Base-by-base conservation (phyloP, 2,888 invertebrate genomes). In the Heliconius aoede region DNA sequence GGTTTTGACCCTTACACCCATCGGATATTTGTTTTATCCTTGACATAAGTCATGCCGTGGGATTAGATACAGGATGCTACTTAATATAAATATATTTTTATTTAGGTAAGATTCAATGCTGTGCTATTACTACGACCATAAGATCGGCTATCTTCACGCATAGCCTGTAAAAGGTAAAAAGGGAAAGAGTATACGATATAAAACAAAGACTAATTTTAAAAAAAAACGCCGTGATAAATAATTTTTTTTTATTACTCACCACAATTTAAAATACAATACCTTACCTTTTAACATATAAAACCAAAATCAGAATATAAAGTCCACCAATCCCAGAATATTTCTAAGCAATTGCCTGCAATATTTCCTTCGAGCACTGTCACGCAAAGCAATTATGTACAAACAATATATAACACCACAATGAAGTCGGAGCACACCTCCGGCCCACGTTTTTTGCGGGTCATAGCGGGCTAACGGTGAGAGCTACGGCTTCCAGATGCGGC, bases 21-120 rank as follows among this genome's bases (percentile, higher is more conserved):
- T 83, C 90, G 93, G 92, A 91, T 94, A 93, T 93, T 93, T 94
- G 87, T 93, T 91, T 92, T 91, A 91, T 91, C 88, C 85, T 83
- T 81, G 83, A 85, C 87, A 89, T 89, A 91, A 91, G 72, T 72
- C 72, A 72, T 61, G 60, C 91, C 91, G 88, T 89, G 88, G 86
- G 87, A 89, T 85, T 84, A 84, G 79, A 76, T 86, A 86, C 84
- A 84, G 85, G 85, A 78, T 87, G 86, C 75, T 84, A 26, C 73
- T 46, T 74, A 74, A 51, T 72, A 74, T 51, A 51, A 72, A 73
- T 68, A 58, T 46, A 24, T 65, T 28, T 65, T 18, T 40, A 24
- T 65, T 64, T 60, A 60, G 15, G 26, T 18, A 26, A 55, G 9
- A 55, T 55, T n/a, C 11, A 11, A n/a, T 55, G 55, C n/a, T 55